A percentile compares a stretch with the other conserved stretches of the same genome.
phyloP scores from a whole-genome alignment of 2,797 vertebrate genomes.

The Holocentrus rufus region DNA sequence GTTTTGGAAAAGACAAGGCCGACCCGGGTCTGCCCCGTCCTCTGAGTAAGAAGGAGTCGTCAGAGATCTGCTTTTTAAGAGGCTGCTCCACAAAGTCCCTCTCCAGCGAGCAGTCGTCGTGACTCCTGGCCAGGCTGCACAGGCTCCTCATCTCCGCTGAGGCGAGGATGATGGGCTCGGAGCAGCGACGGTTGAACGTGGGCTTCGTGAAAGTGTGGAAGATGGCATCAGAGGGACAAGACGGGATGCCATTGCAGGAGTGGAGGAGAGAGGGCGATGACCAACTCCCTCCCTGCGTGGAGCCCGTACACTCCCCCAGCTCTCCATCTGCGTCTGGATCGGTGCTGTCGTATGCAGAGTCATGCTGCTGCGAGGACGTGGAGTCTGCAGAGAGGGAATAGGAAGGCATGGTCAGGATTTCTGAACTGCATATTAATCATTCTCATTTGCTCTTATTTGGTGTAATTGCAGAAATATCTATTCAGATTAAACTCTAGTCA shows the following conservation, averaged over 20 bases:
- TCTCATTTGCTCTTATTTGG: constrained; percentile 10
- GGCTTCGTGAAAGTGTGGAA: constrained; percentile 68
- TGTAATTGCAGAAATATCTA: background rate
- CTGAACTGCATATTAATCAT: background rate
- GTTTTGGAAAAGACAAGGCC: constrained; percentile 59
- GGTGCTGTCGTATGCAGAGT: constrained; percentile 94
- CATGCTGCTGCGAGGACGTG: constrained; percentile 85
- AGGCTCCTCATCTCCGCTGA: constrained; percentile 63
- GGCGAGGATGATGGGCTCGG: constrained; percentile 86
- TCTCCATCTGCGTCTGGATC: constrained; percentile 87
- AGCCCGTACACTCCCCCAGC: constrained; percentile 42
- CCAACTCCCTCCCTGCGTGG: constrained; percentile 13
- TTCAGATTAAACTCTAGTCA: background rate
- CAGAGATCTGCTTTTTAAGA: constrained; percentile 82
- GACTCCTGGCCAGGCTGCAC: constrained; percentile 85
- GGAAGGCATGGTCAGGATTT: constrained; percentile 21
- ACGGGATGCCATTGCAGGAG: constrained; percentile 49
- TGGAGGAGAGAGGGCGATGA: constrained; percentile 59
- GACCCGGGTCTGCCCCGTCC: constrained; percentile 34
- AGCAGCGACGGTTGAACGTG: constrained; percentile 84
- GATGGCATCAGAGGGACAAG: constrained; percentile 63
- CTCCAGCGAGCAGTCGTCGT: constrained; percentile 83
- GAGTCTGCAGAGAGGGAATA: constrained; percentile 80
- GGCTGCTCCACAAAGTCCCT: constrained; percentile 69
- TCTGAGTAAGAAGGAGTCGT: constrained; percentile 79